Percentiles rank a stretch among this genome's conserved stretches.
phyloP scores from a whole-genome alignment of 1,140 invertebrate species.

The Bombus pyrosoma region DNA sequence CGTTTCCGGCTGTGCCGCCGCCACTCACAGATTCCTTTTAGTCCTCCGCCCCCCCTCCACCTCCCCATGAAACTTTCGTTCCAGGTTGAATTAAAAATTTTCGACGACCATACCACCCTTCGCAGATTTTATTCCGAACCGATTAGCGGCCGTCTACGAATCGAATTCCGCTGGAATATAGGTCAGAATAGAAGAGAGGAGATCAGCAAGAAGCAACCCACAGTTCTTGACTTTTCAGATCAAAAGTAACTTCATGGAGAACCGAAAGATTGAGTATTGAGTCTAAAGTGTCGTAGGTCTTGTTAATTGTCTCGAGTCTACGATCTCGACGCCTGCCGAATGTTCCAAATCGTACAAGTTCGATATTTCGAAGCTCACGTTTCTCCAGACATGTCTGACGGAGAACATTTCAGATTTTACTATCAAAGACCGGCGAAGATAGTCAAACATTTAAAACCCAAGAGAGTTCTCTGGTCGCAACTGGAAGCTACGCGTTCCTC shows the following conservation, averaged over 20 bases:
- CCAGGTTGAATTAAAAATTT: slow-evolving; percentile 45
- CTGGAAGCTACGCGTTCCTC: not conserved
- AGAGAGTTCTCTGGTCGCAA: not conserved
- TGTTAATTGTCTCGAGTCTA: not conserved
- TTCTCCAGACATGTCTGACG: not conserved
- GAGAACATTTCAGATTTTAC: not conserved
- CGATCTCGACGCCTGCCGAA: not conserved
- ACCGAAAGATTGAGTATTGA: not conserved
- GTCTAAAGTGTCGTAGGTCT: not conserved
- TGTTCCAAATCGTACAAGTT: no score
- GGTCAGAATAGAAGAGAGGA: no score
- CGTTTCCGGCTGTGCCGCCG: not conserved
- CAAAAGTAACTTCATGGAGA: not conserved
- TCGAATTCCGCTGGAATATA: not conserved
- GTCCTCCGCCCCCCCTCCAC: no score
- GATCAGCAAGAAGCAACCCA: no score
- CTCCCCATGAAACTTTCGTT: slow-evolving; percentile 35
- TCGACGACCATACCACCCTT: not conserved
- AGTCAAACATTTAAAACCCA: not conserved
- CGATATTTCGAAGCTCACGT: not conserved
- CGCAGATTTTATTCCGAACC: not conserved
- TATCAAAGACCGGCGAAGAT: not conserved
- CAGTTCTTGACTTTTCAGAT: no score
- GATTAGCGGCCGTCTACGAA: not conserved
- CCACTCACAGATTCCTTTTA: slow-evolving; percentile 22